Conservation (phyloP, 1,140 invertebrate species). For the Drosophila repletoides region DNA sequence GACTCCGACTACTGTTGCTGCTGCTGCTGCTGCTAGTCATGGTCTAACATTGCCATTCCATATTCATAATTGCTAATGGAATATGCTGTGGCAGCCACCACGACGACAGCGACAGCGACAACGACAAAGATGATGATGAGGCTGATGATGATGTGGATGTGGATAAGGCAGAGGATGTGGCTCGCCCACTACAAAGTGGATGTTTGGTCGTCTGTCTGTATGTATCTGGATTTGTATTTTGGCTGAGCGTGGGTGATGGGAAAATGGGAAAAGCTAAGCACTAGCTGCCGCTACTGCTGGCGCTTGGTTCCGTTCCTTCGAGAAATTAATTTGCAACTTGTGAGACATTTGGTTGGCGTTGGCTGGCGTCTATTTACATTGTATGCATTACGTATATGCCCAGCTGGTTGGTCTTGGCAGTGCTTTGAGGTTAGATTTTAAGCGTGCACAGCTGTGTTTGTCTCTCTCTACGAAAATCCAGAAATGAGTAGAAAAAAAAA, state of each 20-base stretch:
- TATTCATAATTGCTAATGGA: slow-evolving; percentile 82
- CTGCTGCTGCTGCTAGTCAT: slow-evolving; percentile 64
- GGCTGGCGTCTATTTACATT: slow-evolving; percentile 71
- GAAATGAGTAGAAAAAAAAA: slow-evolving; percentile 9
- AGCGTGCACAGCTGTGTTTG: slow-evolving; percentile 50
- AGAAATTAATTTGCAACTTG: slow-evolving; percentile 82
- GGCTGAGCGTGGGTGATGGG: slow-evolving; percentile 2
- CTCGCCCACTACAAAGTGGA: slow-evolving; percentile 60
- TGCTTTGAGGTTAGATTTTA: slow-evolving; percentile 50
- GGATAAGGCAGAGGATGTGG: slow-evolving; percentile 65
- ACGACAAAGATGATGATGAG: slow-evolving; percentile 13
- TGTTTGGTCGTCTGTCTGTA: neutral
- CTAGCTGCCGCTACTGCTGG: neutral
- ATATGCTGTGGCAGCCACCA: slow-evolving; percentile 71
- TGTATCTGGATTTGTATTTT: neutral
- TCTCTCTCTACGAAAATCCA: neutral
- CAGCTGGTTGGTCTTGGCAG: slow-evolving; percentile 1
- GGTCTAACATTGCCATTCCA: slow-evolving; percentile 64
- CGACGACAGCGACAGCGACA: slow-evolving; percentile 23
- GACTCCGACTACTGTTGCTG: no score
- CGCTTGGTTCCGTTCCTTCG: slow-evolving; percentile 57
- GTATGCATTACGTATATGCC: slow-evolving; percentile 75
- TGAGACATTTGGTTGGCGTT: slow-evolving; percentile 70
- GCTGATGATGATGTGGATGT: slow-evolving; percentile 33
- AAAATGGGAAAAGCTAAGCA: slow-evolving; percentile 11